Conservation (phyloP, 2,113 vertebrate genomes). For the Corapipo altera region DNA sequence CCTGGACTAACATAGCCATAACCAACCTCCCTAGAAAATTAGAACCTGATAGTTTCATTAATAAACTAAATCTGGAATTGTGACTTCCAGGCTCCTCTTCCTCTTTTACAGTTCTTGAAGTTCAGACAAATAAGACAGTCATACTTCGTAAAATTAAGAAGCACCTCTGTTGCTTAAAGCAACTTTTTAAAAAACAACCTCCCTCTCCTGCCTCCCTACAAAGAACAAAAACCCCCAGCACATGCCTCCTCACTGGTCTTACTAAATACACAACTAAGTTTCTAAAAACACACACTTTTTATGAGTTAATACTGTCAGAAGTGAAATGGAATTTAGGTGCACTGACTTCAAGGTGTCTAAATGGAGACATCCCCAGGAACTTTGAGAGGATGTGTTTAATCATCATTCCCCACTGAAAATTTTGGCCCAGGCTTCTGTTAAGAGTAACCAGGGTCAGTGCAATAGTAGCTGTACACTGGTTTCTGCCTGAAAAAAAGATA, state of each 20-base stretch:
- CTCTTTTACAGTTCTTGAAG: neutral
- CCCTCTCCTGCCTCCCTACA: rapidly evolving
- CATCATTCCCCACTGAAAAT: neutral
- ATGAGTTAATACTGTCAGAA: neutral
- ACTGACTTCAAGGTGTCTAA: neutral
- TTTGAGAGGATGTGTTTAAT: neutral
- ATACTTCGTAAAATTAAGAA: neutral
- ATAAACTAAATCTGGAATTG: neutral
- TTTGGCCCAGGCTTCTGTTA: neutral
- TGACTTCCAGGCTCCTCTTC: neutral
- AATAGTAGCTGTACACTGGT: neutral
- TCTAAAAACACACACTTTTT: neutral
- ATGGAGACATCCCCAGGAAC: neutral
- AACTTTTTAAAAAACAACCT: neutral
- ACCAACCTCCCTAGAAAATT: neutral
- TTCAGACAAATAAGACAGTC: neutral
- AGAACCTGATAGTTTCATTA: neutral
- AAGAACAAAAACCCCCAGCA: neutral
- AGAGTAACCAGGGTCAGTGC: neutral
- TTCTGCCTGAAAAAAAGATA: neutral
- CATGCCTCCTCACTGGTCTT: neutral
- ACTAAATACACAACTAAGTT: neutral
- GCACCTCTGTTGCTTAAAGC: neutral
- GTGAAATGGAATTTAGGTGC: neutral
- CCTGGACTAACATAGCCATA: neutral